Evolutionary conservation across 2,888 invertebrate species (phyloP).

Genomic region (Formica aserva): DNA sequence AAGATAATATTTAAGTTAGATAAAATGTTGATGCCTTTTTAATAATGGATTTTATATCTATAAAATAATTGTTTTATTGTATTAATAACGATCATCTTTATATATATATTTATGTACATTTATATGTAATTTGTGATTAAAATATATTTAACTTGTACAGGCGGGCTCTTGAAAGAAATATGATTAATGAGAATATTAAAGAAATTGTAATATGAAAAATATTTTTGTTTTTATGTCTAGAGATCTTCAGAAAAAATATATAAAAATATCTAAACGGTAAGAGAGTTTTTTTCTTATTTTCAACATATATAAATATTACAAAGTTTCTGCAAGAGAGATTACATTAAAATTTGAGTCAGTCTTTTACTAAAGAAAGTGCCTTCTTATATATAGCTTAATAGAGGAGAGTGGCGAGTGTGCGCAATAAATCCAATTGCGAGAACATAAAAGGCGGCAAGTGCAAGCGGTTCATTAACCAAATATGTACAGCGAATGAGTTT

Average conservation of each 20-base stretch:
- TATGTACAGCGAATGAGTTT: slow-evolving; percentile 24
- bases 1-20: not conserved
- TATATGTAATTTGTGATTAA: not conserved
- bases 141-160: not conserved
- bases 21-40: not conserved
- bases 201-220: not conserved
- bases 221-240: not conserved
- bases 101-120: not conserved
- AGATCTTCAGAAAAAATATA: not conserved
- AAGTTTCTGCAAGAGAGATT: not conserved
- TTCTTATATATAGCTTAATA: not conserved
- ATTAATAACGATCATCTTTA: not conserved
- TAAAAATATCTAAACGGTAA: not conserved
- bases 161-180: not conserved
- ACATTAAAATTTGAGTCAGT: not conserved
- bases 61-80: not conserved
- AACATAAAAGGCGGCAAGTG: slow-evolving; percentile 46
- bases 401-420: not conserved
- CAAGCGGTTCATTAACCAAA: slow-evolving; percentile 26
- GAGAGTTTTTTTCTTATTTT: not conserved
- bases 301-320: not conserved
- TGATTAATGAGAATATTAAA: not conserved
- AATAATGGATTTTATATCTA: not conserved
- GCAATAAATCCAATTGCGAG: slow-evolving; percentile 40
- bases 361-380: not conserved